phyloP scores from a whole-genome alignment of 2,113 vertebrate species.

The Cettia cetti region DNA sequence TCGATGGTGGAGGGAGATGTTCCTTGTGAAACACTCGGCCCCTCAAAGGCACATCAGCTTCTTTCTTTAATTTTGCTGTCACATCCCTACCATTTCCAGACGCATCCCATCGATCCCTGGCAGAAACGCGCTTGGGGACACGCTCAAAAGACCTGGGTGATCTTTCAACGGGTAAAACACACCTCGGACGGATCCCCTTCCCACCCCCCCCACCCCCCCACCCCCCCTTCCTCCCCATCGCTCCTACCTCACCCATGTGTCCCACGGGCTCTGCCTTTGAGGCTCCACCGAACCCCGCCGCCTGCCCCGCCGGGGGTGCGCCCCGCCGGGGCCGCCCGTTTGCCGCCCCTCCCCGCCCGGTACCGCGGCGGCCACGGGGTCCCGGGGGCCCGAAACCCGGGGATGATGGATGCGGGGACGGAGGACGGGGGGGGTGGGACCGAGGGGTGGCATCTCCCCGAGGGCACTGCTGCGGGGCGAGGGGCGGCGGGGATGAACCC shows the following conservation, averaged over 20 bases:
- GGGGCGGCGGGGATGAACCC: slow-evolving; percentile 30
- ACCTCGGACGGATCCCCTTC: background rate
- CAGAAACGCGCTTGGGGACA: background rate
- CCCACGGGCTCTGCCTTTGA: background rate
- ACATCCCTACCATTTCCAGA: slow-evolving; percentile 4
- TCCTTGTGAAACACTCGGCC: background rate
- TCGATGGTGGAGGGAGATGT: slow-evolving; percentile 2
- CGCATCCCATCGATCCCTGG: background rate
- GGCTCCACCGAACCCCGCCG: background rate
- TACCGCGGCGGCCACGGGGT: background rate
- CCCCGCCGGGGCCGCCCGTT: background rate
- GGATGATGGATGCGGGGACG: background rate
- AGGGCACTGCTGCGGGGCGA: background rate
- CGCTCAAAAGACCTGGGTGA: background rate
- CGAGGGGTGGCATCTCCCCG: background rate
- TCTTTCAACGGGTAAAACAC: background rate
- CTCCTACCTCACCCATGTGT: background rate
- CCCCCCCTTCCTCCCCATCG: background rate
- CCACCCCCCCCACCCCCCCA: background rate
- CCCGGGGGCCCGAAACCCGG: background rate
- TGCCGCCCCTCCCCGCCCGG: background rate
- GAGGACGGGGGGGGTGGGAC: background rate
- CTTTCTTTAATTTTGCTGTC: background rate
- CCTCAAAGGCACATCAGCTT: slow-evolving; percentile 1
- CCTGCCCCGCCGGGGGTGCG: background rate